A percentile compares a stretch with the other conserved stretches of the same genome.
phyloP scores from a whole-genome alignment of 2,797 vertebrate species.

The Dallia pectoralis region DNA sequence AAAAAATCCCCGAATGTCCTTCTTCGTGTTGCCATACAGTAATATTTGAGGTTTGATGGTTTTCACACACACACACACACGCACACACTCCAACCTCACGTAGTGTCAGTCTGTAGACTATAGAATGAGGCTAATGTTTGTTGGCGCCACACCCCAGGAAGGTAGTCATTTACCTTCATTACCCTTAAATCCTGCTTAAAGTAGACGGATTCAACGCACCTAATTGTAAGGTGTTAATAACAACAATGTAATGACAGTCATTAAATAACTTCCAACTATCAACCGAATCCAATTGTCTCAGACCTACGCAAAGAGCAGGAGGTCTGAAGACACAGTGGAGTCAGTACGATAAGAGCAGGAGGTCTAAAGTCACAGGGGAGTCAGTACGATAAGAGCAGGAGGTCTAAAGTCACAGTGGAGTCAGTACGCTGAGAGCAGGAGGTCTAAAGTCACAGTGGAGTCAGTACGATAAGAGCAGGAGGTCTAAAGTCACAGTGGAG shows the following conservation, averaged over 20 bases:
- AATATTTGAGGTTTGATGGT: slow-evolving; percentile 54
- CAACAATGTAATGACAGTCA: slow-evolving; percentile 98
- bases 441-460: neutral
- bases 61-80: slow-evolving; percentile 39
- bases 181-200: slow-evolving; percentile 96
- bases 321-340: slow-evolving; percentile 38
- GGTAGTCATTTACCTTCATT: slow-evolving; percentile 99
- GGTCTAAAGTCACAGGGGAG: neutral
- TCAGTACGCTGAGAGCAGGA: neutral
- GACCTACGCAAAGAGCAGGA: slow-evolving; percentile 71
- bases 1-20: neutral
- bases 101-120: slow-evolving; percentile 46
- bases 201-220: slow-evolving; percentile 93
- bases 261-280: slow-evolving; percentile 89
- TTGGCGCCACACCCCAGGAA: slow-evolving; percentile 95
- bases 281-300: slow-evolving; percentile 86
- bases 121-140: slow-evolving; percentile 89
- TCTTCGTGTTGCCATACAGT: neutral
- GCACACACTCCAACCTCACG: slow-evolving; percentile 21
- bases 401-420: neutral
- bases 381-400: neutral
- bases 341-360: neutral
- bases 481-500: neutral
- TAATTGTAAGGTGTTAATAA: slow-evolving; percentile 99
- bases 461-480: neutral